phyloP scores from a whole-genome alignment of 2,113 vertebrate genomes.

The Clarias macrocephalus region DNA sequence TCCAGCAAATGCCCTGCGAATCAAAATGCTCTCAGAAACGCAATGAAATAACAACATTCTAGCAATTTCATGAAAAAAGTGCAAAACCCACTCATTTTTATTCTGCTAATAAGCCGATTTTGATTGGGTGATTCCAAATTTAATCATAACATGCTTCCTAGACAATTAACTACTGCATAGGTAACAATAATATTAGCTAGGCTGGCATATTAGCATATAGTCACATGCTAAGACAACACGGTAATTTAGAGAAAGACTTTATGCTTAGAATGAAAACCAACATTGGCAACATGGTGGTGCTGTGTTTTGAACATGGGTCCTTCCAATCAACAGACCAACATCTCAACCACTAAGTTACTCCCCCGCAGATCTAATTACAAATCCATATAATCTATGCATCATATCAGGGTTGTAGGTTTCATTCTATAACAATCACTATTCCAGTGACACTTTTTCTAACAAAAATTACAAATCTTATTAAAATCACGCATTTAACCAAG shows the following conservation, averaged over 20 bases:
- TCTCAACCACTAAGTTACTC: too few relatives aligned
- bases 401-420: too few relatives aligned
- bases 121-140: background rate
- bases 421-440: too few relatives aligned
- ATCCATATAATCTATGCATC: too few relatives aligned
- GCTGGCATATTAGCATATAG: background rate
- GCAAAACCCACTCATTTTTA: background rate
- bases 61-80: background rate
- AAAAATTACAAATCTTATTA: too few relatives aligned
- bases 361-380: too few relatives aligned
- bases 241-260: background rate
- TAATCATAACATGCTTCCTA: background rate
- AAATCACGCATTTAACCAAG: too few relatives aligned
- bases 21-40: background rate
- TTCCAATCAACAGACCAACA: too few relatives aligned
- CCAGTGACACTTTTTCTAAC: too few relatives aligned
- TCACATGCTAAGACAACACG: background rate
- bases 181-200: background rate
- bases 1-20: conserved; percentile 86
- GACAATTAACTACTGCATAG: background rate
- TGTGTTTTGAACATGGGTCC: too few relatives aligned
- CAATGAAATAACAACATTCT: too few relatives aligned
- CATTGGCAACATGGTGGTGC: too few relatives aligned
- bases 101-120: background rate
- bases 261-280: background rate